Base-by-base conservation (phyloP, 2,888 invertebrate genomes). In the Caenorhabditis virilis region DNA sequence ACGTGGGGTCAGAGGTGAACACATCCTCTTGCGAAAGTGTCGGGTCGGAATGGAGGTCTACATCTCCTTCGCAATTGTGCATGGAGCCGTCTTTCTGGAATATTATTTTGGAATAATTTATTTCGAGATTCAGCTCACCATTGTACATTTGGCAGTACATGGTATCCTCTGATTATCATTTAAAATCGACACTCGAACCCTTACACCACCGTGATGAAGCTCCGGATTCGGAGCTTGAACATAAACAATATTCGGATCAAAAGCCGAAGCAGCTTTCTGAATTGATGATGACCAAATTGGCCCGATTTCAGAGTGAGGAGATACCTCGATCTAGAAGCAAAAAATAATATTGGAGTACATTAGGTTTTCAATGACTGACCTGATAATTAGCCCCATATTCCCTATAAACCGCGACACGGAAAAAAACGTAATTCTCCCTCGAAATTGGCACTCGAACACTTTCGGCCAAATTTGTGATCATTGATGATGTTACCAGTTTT, bases 241-340 rank as follows among this genome's bases (percentile, higher is more conserved):
- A 43, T 78, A 79, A 7, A 80, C 61, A 18, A 80, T 72, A 45
- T 72, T 78, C 16, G 78, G 77, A 55, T 81, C 81, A 46, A 78
- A 82, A 15, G 75, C 56, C 20, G 80, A 81, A 11, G 76, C 72
- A 1, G 79, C 78, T 38, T 70, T 57, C 16, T 69, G 63, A 7
- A 81, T 62, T 15, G 80, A 73, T 1, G 78, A 77, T 1, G 72
- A 73, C 77, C 77, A 81, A 7, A 63, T 36, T 30, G 75, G 73
- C 9, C 63, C 59, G n/a, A 64, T 53, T 22, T 69, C 71, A 18
- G 72, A 67, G 7, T 66, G 47, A 38, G 77, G 74, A 15, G 67
- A 63, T 6, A 75, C 78, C 59, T 79, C 79, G 18, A 79, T 69
- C 76, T 78, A 63, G 35, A 77, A 71, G 13, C 18, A 23, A 38